A percentile compares a stretch with the other conserved stretches of the same genome.
phyloP scores from a whole-genome alignment of 1,140 invertebrate genomes.

The Hylyphantes graminicola region DNA sequence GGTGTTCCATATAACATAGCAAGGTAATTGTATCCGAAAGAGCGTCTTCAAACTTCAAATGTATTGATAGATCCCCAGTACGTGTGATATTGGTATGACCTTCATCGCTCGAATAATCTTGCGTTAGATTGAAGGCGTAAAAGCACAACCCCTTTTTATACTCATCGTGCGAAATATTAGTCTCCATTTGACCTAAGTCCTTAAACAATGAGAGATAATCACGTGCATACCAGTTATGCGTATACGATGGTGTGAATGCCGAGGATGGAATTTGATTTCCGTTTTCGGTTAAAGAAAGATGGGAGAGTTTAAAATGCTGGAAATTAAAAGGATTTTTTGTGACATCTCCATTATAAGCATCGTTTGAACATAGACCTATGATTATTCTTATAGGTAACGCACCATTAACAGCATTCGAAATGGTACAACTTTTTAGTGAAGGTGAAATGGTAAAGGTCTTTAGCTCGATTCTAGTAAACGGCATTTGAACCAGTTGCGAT shows the following conservation, averaged over 20 bases:
- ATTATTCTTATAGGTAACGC: background rate
- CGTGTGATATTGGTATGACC: background rate
- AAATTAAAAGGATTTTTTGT: conserved; percentile 7
- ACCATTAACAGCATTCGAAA: background rate
- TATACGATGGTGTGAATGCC: background rate
- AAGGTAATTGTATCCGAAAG: background rate
- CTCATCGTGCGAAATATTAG: background rate
- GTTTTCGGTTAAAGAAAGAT: background rate
- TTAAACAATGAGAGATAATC: background rate
- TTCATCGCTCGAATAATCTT: background rate
- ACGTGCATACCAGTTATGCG: background rate
- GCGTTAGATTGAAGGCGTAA: background rate
- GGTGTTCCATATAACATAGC: background rate
- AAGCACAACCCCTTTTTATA: background rate
- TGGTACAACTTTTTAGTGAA: background rate
- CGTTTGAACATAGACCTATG: background rate
- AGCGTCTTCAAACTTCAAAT: background rate
- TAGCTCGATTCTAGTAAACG: background rate
- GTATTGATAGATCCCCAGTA: background rate
- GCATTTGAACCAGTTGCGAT: background rate
- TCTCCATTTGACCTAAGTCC: background rate
- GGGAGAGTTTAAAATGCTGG: background rate
- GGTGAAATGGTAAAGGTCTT: background rate
- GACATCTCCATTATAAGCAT: background rate
- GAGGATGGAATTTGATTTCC: background rate